Evolutionary conservation across 2,797 vertebrate genomes (phyloP).

Genomic region (Spea hammondii): DNA sequence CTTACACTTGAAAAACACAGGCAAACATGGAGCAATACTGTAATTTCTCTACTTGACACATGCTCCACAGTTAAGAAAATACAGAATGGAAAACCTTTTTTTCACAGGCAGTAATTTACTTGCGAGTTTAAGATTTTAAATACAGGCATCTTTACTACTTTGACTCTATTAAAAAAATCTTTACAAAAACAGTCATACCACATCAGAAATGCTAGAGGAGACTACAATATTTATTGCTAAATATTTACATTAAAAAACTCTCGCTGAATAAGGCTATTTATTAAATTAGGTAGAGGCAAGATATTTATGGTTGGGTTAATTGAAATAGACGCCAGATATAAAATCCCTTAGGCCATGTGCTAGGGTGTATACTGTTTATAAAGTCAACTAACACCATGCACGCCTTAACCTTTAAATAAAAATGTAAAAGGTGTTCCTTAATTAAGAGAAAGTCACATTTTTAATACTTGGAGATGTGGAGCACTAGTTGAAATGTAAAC

Average conservation of each 20-base stretch:
- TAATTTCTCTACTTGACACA: too few species aligned
- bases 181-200: too few species aligned
- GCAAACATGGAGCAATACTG: too few species aligned
- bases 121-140: too few species aligned
- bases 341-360: not conserved
- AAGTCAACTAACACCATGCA: not conserved
- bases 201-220: too few species aligned
- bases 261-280: not conserved
- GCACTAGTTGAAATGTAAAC: not conserved
- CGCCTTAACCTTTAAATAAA: constrained; percentile 1
- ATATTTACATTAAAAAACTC: not conserved
- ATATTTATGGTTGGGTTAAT: constrained; percentile 6
- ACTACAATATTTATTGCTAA: not conserved
- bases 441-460: not conserved
- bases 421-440: constrained; percentile 9
- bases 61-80: too few species aligned
- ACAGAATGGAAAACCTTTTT: too few species aligned
- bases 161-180: too few species aligned
- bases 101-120: too few species aligned
- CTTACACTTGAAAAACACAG: too few species aligned
- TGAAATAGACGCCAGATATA: constrained; percentile 8
- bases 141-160: too few species aligned
- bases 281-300: not conserved
- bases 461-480: not conserved
- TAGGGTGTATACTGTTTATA: not conserved